Conservation (phyloP, 2,113 vertebrate species). For the Cebus imitator region DNA sequence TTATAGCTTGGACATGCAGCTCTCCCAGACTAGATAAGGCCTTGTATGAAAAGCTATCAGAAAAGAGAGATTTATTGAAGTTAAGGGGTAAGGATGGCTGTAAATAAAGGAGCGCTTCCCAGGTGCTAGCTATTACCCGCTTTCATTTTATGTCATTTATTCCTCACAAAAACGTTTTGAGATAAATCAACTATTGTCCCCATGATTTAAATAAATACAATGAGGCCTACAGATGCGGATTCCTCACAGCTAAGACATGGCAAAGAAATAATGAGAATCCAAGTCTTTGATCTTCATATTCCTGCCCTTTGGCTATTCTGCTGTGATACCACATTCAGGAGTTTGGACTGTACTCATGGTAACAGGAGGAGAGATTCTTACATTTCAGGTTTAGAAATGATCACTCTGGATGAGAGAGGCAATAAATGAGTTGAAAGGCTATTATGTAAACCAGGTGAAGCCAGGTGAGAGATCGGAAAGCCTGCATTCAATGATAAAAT, state of each 20-base stretch:
- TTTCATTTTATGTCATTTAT: neutral
- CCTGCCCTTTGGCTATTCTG: neutral
- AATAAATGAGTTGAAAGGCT: neutral
- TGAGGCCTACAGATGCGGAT: neutral
- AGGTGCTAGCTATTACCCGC: fast-evolving
- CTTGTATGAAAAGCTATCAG: neutral
- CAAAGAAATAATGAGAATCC: neutral
- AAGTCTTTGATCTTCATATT: neutral
- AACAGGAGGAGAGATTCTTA: neutral
- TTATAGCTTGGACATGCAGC: neutral
- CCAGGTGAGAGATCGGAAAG: neutral
- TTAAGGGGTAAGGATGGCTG: neutral
- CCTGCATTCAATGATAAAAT: neutral
- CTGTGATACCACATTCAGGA: fast-evolving
- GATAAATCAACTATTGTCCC: neutral
- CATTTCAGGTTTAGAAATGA: neutral
- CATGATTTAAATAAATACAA: neutral
- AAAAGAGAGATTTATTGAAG: neutral
- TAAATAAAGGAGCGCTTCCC: neutral
- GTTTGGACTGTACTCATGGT: fast-evolving
- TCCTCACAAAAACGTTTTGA: neutral
- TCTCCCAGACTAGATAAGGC: neutral
- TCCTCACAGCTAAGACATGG: neutral
- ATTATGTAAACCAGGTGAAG: neutral
- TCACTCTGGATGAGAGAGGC: neutral